Percentiles rank a stretch among this genome's conserved stretches.
These are phyloP conservation scores for Pterocles orientalis DNA, from an alignment of 2,113 vertebrate species.

Conservation along the genomic window DNA sequence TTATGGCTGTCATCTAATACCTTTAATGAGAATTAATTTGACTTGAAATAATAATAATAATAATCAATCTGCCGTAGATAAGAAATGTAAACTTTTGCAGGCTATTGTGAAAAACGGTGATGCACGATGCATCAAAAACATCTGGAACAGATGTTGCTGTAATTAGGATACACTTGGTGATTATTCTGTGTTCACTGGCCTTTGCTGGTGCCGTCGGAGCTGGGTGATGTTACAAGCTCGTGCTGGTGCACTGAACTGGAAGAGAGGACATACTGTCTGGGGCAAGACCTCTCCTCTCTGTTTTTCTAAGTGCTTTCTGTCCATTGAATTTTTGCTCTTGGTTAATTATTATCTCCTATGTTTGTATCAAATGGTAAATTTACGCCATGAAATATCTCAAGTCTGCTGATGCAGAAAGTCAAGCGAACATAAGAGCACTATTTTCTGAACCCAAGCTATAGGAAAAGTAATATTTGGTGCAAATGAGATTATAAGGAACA, in stretches of 20 bases:
- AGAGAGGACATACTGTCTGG: background rate
- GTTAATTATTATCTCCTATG: background rate
- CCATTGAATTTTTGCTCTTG: background rate
- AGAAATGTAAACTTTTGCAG: background rate
- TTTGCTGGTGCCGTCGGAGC: background rate
- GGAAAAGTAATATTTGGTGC: background rate
- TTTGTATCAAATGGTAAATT: background rate
- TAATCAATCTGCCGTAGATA: background rate
- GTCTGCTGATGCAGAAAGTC: background rate
- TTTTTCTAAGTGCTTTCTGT: background rate
- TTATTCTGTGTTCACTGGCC: background rate
- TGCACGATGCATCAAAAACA: background rate
- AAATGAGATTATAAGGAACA: background rate
- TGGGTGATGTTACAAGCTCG: background rate
- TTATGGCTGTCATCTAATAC: background rate
- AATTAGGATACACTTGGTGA: background rate
- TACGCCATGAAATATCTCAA: background rate
- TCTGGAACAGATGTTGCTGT: conserved; percentile 40
- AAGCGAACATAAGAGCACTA: accelerated
- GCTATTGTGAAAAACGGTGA: background rate
- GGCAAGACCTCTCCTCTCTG: background rate
- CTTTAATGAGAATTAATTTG: conserved; percentile 4
- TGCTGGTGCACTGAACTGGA: background rate
- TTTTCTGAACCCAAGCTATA: background rate
- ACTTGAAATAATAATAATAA: background rate